phyloP scores from a whole-genome alignment of 35 echinoderm and acorn worm species.

The Eucidaris tribuloides region DNA sequence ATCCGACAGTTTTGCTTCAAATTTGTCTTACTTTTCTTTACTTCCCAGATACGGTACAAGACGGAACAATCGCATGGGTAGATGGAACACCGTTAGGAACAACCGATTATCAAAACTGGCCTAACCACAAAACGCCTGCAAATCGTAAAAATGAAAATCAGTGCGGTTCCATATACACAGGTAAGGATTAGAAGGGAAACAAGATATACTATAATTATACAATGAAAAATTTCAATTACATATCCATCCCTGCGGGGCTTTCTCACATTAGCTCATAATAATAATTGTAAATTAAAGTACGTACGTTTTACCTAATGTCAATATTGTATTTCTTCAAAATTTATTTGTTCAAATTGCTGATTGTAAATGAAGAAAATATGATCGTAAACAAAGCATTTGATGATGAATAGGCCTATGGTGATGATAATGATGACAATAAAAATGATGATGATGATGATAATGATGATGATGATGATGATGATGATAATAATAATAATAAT shows the following conservation, averaged over 20 bases:
- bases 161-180: conserved; percentile 9
- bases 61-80: background rate
- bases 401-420: too few relatives aligned
- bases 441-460: too few relatives aligned
- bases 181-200: background rate
- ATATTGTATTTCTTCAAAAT: too few relatives aligned
- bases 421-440: too few relatives aligned
- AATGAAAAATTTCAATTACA: background rate
- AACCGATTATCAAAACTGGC: background rate
- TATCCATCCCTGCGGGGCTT: too few relatives aligned
- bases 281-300: background rate
- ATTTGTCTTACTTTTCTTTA: background rate
- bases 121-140: background rate
- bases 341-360: too few relatives aligned
- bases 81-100: background rate
- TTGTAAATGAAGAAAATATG: too few relatives aligned
- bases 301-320: background rate
- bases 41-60: background rate
- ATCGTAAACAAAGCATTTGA: too few relatives aligned
- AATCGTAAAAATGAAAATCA: background rate
- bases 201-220: background rate
- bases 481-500: too few relatives aligned
- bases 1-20: background rate
- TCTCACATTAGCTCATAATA: background rate
- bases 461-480: too few relatives aligned